phyloP scores from a whole-genome alignment of 2,113 vertebrate species.

The Gobio gobio region DNA sequence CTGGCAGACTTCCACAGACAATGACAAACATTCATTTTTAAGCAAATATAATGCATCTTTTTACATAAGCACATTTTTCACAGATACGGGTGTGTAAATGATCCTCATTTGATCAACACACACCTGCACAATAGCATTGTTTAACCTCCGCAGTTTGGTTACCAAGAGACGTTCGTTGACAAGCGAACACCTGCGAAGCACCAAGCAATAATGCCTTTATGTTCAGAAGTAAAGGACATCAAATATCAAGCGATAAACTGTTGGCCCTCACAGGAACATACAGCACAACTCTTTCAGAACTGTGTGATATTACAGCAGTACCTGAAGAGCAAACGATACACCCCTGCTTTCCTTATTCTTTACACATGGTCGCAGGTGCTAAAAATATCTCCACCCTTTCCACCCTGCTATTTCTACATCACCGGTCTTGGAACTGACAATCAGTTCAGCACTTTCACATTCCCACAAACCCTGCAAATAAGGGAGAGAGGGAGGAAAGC shows the following conservation, averaged over 20 bases:
- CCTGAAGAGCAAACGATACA: slow-evolving; percentile 24
- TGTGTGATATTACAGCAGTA: not conserved
- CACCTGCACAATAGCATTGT: too few species aligned
- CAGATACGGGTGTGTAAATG: too few species aligned
- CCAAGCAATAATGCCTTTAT: not conserved
- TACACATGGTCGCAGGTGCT: slow-evolving; percentile 47
- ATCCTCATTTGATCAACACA: too few species aligned
- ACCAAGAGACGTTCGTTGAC: too few species aligned
- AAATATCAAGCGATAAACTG: not conserved
- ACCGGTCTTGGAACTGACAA: slow-evolving; percentile 52
- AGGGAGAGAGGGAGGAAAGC: not conserved
- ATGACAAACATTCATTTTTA: too few species aligned
- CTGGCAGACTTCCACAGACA: too few species aligned
- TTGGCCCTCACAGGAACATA: not conserved
- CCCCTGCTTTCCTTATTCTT: slow-evolving; percentile 26
- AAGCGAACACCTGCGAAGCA: too few species aligned
- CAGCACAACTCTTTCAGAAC: not conserved
- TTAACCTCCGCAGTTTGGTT: too few species aligned
- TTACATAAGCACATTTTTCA: too few species aligned
- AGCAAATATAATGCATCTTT: too few species aligned
- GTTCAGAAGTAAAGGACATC: not conserved
- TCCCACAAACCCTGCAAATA: slow-evolving; percentile 44
- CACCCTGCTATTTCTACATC: slow-evolving; percentile 43
- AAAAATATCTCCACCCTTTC: slow-evolving; percentile 51
- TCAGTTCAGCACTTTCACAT: slow-evolving; percentile 58